Evolutionary conservation across 2,797 vertebrate genomes (phyloP).

Genomic region (Coregonus sp.): DNA sequence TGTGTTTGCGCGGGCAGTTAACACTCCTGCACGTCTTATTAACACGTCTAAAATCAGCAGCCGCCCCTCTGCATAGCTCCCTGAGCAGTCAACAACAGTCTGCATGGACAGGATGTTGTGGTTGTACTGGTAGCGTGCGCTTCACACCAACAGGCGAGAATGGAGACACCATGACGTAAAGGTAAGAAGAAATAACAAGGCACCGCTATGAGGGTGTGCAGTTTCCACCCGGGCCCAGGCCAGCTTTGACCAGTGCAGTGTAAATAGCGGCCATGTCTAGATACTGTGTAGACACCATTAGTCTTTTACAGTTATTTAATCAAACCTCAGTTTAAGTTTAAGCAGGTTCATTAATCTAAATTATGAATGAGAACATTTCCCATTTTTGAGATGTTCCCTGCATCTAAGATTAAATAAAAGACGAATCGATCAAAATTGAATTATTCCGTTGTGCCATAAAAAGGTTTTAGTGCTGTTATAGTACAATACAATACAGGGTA

Average conservation of each 20-base stretch:
- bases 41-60: background rate
- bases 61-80: background rate
- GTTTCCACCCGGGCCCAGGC: conserved; percentile 2
- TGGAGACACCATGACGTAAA: conserved; percentile 10
- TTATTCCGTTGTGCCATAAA: background rate
- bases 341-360: background rate
- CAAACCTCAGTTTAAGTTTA: background rate
- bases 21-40: background rate
- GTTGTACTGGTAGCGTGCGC: background rate
- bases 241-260: background rate
- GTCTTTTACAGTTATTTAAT: background rate
- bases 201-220: background rate
- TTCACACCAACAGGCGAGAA: conserved; percentile 5
- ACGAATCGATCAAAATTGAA: background rate
- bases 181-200: background rate
- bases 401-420: background rate
- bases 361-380: background rate
- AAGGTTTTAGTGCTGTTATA: background rate
- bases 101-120: conserved; percentile 9
- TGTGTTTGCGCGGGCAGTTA: background rate
- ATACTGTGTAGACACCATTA: background rate
- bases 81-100: background rate
- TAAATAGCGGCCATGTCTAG: background rate
- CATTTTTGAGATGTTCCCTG: background rate
- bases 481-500: background rate